Percentiles rank a stretch among this genome's conserved stretches.
These are phyloP conservation scores for Pherbina coryleti DNA, from an alignment of 2,888 invertebrate genomes.

Conservation along the genomic window DNA sequence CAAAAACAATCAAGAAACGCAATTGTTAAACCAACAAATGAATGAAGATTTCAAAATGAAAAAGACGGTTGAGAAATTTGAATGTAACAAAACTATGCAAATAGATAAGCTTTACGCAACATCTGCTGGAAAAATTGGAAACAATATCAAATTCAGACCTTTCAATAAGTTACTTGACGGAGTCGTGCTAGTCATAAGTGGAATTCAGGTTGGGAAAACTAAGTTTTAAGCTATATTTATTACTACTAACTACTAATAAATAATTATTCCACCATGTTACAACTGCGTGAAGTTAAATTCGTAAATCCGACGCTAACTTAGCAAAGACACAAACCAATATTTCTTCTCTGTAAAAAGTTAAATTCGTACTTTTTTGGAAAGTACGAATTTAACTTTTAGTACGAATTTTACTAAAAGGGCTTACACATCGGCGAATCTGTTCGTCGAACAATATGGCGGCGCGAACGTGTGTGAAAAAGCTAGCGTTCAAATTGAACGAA, in stretches of 20 bases:
- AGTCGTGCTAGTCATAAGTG: constrained; percentile 86
- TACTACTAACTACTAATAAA: neutral
- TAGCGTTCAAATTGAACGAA: too few species aligned
- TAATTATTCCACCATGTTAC: too few species aligned
- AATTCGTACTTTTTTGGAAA: too few species aligned
- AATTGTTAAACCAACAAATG: neutral
- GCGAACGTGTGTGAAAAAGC: too few species aligned
- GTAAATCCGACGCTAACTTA: too few species aligned
- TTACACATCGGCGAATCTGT: too few species aligned
- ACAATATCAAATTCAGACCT: constrained; percentile 66
- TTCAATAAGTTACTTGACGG: constrained; percentile 75
- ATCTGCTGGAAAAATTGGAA: neutral
- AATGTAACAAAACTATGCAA: neutral
- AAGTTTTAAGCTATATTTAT: neutral
- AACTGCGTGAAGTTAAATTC: too few species aligned
- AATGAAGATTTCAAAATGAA: neutral
- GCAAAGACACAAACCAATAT: too few species aligned
- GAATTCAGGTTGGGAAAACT: constrained; percentile 72
- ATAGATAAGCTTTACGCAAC: constrained; percentile 22
- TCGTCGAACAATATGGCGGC: too few species aligned
- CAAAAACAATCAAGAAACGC: constrained; percentile 41
- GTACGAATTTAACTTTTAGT: too few species aligned
- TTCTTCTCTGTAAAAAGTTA: too few species aligned
- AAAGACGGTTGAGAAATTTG: neutral
- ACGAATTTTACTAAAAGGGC: too few species aligned